Base-by-base conservation (phyloP, 2,888 invertebrate genomes). In the Dascillus cervinus region DNA sequence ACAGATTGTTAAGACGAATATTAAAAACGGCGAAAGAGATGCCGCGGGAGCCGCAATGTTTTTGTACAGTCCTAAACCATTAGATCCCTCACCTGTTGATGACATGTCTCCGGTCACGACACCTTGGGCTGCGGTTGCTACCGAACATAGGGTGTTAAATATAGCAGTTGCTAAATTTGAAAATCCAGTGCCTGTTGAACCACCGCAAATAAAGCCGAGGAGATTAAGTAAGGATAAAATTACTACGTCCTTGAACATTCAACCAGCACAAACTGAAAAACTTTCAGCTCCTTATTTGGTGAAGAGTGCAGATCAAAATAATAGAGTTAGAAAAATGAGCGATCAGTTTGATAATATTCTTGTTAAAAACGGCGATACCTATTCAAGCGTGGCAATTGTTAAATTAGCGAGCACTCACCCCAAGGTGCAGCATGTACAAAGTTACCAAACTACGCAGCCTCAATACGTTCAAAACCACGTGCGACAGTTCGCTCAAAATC, bases 161-260 rank as follows among this genome's bases (percentile, higher is more conserved):
- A 58, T 71, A 13, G 70, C 72, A 11, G 69, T 72, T 1, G 64
- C 69, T 11, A 75, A 71, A 56, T 77, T 76, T 47, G 77, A 77
- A 46, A 49, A 53, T 24, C 32, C 47, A n/a, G 17, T 43, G 22
- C 42, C 41, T 22, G 37, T 11, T 13, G 29, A 29, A 12, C 21
- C 25, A 11, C 22, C 29, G 4, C 6, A 12, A 6, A 26, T 29
- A 3, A 55, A 50, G 45, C 56, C 55, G 1, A 46, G 55, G 25
- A 54, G 49, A 42, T 26, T 54, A 9, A 58, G 54, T 30, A 59
- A 51, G 37, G 62, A 60, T 19, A 55, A 54, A 30, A 46, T 55
- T n/a, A 43, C 45, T 11, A 39, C 46, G 4, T 47, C 53, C 8
- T 36, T 46, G 8, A 29, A 29, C 11, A 34, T 43, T 20, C 44